phyloP scores from a whole-genome alignment of 2,888 invertebrate genomes.

The Rutpela maculata region DNA sequence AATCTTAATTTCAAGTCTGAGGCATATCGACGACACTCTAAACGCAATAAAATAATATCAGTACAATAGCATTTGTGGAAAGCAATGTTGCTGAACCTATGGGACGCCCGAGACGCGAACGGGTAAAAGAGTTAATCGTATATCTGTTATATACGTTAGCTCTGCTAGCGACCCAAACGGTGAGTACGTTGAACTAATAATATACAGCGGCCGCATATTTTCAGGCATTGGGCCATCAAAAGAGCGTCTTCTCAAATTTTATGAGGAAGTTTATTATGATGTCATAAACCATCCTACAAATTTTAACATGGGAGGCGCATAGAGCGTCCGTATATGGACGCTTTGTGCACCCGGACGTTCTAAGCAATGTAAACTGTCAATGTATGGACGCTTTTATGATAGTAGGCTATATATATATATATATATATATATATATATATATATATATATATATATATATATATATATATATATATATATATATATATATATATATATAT shows the following conservation, averaged over 20 bases:
- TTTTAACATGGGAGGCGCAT: constrained; percentile 1
- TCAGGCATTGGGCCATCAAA: background rate
- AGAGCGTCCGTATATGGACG: constrained; percentile 12
- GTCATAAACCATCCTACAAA: background rate
- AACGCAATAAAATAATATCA: no score
- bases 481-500: no score
- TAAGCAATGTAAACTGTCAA: background rate
- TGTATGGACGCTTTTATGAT: constrained; percentile 1
- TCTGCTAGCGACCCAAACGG: background rate
- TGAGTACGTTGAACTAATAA: background rate
- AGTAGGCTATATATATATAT: constrained; percentile 3
- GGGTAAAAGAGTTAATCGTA: background rate
- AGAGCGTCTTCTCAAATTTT: constrained; percentile 2
- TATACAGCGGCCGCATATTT: constrained; percentile 1
- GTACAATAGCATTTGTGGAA: no score
- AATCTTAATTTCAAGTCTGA: no score
- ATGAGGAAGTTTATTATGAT: background rate
- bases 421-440: constrained; percentile 23
- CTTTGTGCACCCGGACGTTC: constrained; percentile 12
- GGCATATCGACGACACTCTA: no score
- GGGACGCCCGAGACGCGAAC: background rate
- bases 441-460: constrained; percentile 23
- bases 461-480: constrained; percentile 22
- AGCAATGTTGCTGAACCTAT: no score
- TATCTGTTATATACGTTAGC: background rate